Base-by-base conservation (phyloP, 2,888 invertebrate species). In the Serripes groenlandicus region DNA sequence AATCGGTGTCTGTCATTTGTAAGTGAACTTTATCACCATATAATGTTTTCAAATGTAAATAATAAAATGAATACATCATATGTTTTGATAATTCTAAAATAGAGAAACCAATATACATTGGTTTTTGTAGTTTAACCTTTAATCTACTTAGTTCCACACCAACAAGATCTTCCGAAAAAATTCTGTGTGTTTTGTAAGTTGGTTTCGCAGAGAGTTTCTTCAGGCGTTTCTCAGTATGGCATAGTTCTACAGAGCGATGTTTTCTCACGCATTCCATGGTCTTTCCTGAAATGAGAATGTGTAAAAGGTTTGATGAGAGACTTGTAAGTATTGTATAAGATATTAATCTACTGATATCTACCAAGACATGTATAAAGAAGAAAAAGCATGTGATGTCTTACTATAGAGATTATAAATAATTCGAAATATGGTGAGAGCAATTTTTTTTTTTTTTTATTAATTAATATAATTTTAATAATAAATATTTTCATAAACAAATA, bases 231-330 rank as follows among this genome's bases (percentile, higher is more conserved):
- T 75, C 42, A 21, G 66, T 75, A 58, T 83, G 72, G 7, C 62
- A 69, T n/a, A 85, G 37, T 26, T 74, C 74, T 1, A 95, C 87
- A 83, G 92, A 89, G 21, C 91, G 84, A 56, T 91, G 88, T 60
- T 94, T 95, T 26, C 93, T 82, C 5, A 94, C 92, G 91, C 95
- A 95, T 86, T 95, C 95, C 92, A 95, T 94, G 0, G 94, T 93
- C 90, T 95, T 95, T 21, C 93, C 93, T 87, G 90, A 94, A 54
- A 92, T 28, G 88, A 64, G 54, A 62, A 34, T n/a, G n/a, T n/a
- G n/a, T n/a, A n/a, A n/a, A n/a, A n/a, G n/a, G n/a, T n/a, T n/a
- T n/a, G n/a, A n/a, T n/a, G n/a, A n/a, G n/a, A n/a, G n/a, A n/a
- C n/a, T n/a, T n/a, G n/a, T n/a, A n/a, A n/a, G n/a, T n/a, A n/a